A percentile compares a stretch with the other conserved stretches of the same genome.
These are phyloP conservation scores for Antechinus stuartii DNA, from an alignment of 2,113 vertebrate genomes.

Conservation along the genomic window DNA sequence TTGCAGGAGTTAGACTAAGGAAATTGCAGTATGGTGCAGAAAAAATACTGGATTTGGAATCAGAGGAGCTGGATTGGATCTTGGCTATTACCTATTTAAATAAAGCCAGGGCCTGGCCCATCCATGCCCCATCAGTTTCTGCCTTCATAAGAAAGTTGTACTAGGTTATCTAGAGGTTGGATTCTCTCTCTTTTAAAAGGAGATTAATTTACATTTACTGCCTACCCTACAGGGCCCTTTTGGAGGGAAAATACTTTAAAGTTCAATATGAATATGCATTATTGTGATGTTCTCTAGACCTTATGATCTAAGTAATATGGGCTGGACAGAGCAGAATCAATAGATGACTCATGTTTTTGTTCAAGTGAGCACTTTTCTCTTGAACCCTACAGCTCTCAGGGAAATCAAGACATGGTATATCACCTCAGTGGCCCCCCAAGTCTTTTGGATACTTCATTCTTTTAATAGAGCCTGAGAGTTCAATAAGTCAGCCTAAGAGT, in stretches of 20 bases:
- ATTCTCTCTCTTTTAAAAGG: not conserved
- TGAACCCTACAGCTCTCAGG: slow-evolving; percentile 25
- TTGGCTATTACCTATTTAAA: not conserved
- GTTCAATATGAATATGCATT: not conserved
- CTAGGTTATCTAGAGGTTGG: not conserved
- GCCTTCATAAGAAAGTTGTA: not conserved
- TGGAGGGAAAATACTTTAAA: not conserved
- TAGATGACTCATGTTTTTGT: not conserved
- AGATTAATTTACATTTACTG: not conserved
- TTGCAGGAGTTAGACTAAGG: not conserved
- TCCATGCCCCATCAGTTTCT: not conserved
- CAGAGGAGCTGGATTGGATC: not conserved
- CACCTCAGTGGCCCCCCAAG: not conserved
- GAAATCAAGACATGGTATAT: not conserved
- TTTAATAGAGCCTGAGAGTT: not conserved
- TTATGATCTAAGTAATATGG: not conserved
- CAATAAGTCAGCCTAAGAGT: slow-evolving; percentile 9
- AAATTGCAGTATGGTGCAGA: not conserved
- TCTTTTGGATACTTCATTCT: not conserved
- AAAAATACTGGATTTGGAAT: not conserved
- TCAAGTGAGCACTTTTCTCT: not conserved
- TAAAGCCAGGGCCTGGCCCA: not conserved
- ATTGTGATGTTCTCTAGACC: not conserved
- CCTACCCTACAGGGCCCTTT: not conserved
- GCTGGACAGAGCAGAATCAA: not conserved